phyloP scores from a whole-genome alignment of 2,888 invertebrate genomes.

The Idaea dimidiata region DNA sequence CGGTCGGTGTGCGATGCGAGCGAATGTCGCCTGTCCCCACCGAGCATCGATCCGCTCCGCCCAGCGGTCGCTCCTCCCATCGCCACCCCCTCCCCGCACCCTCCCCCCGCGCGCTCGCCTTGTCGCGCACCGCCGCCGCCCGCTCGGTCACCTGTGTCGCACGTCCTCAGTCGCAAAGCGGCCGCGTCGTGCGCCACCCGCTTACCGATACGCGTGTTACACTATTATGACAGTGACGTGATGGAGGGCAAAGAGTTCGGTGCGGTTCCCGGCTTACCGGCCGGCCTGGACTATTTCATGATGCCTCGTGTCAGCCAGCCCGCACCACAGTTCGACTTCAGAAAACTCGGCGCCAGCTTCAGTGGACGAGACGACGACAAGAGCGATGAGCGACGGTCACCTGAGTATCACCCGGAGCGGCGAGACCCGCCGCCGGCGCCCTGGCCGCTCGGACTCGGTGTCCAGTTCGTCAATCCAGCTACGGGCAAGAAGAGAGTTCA shows the following conservation, averaged over 20 bases:
- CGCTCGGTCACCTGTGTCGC: constrained; percentile 81
- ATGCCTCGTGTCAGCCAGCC: constrained; percentile 86
- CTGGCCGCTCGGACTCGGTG: constrained; percentile 90
- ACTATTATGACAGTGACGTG: constrained; percentile 74
- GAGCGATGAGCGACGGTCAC: constrained; percentile 64
- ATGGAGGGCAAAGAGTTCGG: constrained; percentile 78
- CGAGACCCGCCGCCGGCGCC: constrained; percentile 80
- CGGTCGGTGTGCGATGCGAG: constrained; percentile 62
- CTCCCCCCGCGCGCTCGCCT: constrained; percentile 35
- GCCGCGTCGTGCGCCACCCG: constrained; percentile 82
- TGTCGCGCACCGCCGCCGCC: constrained; percentile 62
- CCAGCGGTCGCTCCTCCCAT: constrained; percentile 76
- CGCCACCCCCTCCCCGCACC: constrained; percentile 45
- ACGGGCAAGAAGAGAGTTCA: constrained; percentile 97
- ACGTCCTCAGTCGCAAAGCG: constrained; percentile 80
- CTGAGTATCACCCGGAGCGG: constrained; percentile 63
- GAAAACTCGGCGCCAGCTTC: constrained; percentile 86
- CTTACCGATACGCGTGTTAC: constrained; percentile 57
- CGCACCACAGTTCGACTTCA: constrained; percentile 94
- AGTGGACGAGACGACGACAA: constrained; percentile 77
- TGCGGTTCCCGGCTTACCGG: constrained; percentile 73
- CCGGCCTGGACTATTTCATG: constrained; percentile 77
- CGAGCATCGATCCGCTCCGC: constrained; percentile 79
- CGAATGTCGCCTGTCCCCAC: constrained; percentile 76
- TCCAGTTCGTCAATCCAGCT: constrained; percentile 93